Conservation (phyloP, 2,888 invertebrate genomes). For the Synergus laeviventris region DNA sequence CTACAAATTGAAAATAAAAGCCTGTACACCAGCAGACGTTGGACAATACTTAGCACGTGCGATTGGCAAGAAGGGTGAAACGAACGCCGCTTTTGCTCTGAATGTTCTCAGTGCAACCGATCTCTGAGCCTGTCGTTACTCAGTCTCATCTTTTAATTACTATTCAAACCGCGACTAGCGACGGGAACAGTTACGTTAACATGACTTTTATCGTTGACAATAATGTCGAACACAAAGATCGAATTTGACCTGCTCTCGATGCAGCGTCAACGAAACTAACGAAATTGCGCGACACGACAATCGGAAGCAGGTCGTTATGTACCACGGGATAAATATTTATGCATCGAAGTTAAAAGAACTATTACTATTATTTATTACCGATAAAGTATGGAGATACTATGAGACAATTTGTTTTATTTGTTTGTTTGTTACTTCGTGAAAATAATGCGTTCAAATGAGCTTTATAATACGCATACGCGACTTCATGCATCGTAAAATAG, state of each 20-base stretch:
- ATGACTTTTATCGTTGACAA: slow-evolving; percentile 15
- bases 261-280: slow-evolving; percentile 50
- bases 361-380: slow-evolving; percentile 54
- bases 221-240: slow-evolving; percentile 10
- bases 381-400: slow-evolving; percentile 44
- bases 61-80: slow-evolving; percentile 90
- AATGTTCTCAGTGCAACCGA: slow-evolving; percentile 83
- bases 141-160: slow-evolving; percentile 41
- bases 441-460: slow-evolving; percentile 52
- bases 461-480: slow-evolving; percentile 49
- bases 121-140: slow-evolving; percentile 69
- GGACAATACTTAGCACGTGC: slow-evolving; percentile 93
- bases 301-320: slow-evolving; percentile 50
- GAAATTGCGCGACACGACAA: slow-evolving; percentile 42
- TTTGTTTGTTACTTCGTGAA: slow-evolving; percentile 48
- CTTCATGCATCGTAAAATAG: slow-evolving; percentile 45
- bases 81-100: slow-evolving; percentile 89
- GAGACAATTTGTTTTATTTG: slow-evolving; percentile 43
- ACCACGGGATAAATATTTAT: slow-evolving; percentile 41
- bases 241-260: slow-evolving; percentile 44
- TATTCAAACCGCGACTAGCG: slow-evolving; percentile 41
- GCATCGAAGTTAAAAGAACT: slow-evolving; percentile 45
- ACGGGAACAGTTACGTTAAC: slow-evolving; percentile 44
- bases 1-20: slow-evolving; percentile 87
- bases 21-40: slow-evolving; percentile 86